These are phyloP conservation scores for Arge pagana DNA, from an alignment of 2,888 invertebrate species.

Conservation along the genomic window DNA sequence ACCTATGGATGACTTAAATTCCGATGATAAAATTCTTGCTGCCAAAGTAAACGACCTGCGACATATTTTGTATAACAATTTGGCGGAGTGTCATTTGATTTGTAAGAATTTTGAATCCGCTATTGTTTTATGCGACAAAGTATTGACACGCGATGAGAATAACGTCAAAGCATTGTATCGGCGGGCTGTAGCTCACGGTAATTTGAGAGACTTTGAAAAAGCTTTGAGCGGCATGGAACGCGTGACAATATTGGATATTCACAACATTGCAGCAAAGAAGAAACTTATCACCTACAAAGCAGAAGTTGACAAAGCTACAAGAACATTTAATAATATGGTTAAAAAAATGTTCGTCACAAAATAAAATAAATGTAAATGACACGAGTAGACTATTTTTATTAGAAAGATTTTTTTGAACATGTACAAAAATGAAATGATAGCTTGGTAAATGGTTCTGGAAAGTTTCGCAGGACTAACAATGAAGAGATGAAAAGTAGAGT, in stretches of 20 bases:
- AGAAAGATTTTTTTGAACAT: too few species aligned
- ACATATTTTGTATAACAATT: slow-evolving; percentile 76
- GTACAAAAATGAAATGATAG: too few species aligned
- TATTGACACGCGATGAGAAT: slow-evolving; percentile 54
- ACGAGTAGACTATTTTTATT: slow-evolving; percentile 31
- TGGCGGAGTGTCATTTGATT: slow-evolving; percentile 80
- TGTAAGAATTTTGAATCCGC: slow-evolving; percentile 70
- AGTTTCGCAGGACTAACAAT: too few species aligned
- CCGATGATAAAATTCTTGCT: slow-evolving; percentile 60
- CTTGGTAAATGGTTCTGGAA: too few species aligned
- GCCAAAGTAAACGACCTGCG: slow-evolving; percentile 65
- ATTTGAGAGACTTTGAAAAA: slow-evolving; percentile 68
- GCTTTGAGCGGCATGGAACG: slow-evolving; percentile 66
- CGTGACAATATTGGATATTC: slow-evolving; percentile 66
- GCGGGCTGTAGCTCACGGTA: slow-evolving; percentile 59
- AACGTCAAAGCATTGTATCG: slow-evolving; percentile 62
- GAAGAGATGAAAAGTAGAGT: background rate
- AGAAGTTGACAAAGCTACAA: slow-evolving; percentile 65
- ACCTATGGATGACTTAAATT: slow-evolving; percentile 56
- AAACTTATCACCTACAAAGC: slow-evolving; percentile 64
- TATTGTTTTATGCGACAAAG: slow-evolving; percentile 65
- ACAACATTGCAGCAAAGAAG: slow-evolving; percentile 67
- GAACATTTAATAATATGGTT: slow-evolving; percentile 64
- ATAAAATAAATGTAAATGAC: slow-evolving; percentile 33
- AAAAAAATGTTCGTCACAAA: slow-evolving; percentile 60